Conservation (phyloP, 2,888 invertebrate species). For the Plagiodera versicolora region DNA sequence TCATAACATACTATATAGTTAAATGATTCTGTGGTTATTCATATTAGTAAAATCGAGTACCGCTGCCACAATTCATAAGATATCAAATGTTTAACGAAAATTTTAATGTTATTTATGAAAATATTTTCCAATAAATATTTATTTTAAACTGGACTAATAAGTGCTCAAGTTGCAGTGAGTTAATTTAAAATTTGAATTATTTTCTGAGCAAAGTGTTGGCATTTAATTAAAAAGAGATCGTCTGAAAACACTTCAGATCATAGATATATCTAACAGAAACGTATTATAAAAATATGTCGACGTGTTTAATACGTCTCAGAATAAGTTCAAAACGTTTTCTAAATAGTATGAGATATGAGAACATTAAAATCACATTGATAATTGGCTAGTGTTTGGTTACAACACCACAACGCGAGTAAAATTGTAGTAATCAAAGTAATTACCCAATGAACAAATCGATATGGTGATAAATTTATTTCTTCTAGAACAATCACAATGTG, state of each 20-base stretch:
- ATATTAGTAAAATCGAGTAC: no score
- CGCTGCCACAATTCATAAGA: no score
- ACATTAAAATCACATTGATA: slow-evolving; percentile 23
- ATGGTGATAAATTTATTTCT: no score
- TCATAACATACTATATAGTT: no score
- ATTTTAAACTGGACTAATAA: no score
- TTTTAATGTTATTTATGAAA: no score
- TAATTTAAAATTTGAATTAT: not conserved
- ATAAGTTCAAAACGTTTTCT: not conserved
- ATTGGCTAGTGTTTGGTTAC: slow-evolving; percentile 19
- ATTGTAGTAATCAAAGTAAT: not conserved
- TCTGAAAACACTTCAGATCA: not conserved
- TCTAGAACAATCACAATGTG: no score
- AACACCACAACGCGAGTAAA: not conserved
- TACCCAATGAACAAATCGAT: not conserved
- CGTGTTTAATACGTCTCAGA: not conserved
- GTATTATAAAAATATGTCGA: not conserved
- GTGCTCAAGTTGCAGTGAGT: no score
- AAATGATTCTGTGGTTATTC: no score
- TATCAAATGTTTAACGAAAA: no score
- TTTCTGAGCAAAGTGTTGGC: not conserved
- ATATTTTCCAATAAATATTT: no score
- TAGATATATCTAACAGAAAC: not conserved
- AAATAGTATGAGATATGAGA: not conserved
- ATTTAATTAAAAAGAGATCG: not conserved